A percentile compares a stretch with the other conserved stretches of the same genome.
Evolutionary conservation across 2,113 vertebrate genomes (phyloP).

Genomic region (Chaenogobius annularis): DNA sequence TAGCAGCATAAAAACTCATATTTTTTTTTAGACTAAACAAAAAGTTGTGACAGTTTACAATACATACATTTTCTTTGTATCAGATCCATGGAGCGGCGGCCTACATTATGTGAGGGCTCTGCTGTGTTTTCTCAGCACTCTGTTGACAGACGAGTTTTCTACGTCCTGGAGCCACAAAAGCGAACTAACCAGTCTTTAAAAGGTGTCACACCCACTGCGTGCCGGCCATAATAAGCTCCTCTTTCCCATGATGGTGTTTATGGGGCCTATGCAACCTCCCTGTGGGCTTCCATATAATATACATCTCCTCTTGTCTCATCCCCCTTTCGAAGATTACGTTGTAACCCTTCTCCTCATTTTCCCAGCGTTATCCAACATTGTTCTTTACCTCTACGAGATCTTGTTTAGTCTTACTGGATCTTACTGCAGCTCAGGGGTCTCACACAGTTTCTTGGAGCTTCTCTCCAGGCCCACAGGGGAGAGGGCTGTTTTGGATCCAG

Average conservation of each 20-base stretch:
- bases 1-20: background rate
- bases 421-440: conserved; percentile 52
- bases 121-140: conserved; percentile 30
- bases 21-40: conserved; percentile 2
- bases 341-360: conserved; percentile 46
- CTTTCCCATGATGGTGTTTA: conserved; percentile 54
- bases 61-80: conserved; percentile 14
- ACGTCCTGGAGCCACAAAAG: conserved; percentile 45
- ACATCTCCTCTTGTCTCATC: conserved; percentile 26
- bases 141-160: conserved; percentile 36
- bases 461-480: conserved; percentile 8
- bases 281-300: conserved; percentile 28
- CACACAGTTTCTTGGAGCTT: conserved; percentile 27
- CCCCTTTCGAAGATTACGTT: conserved; percentile 4
- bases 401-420: conserved; percentile 25
- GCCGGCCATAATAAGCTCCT: conserved; percentile 38
- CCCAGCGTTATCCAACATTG: conserved; percentile 25
- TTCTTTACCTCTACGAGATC: background rate
- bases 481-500: conserved; percentile 55
- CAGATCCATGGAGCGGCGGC: background rate
- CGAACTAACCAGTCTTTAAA: conserved; percentile 68
- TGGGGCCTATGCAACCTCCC: conserved; percentile 33
- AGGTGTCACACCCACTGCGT: conserved; percentile 44
- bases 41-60: conserved; percentile 21
- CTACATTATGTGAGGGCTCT: conserved; percentile 8